phyloP scores from a whole-genome alignment of 2,888 invertebrate genomes.

The Hesperia comma region DNA sequence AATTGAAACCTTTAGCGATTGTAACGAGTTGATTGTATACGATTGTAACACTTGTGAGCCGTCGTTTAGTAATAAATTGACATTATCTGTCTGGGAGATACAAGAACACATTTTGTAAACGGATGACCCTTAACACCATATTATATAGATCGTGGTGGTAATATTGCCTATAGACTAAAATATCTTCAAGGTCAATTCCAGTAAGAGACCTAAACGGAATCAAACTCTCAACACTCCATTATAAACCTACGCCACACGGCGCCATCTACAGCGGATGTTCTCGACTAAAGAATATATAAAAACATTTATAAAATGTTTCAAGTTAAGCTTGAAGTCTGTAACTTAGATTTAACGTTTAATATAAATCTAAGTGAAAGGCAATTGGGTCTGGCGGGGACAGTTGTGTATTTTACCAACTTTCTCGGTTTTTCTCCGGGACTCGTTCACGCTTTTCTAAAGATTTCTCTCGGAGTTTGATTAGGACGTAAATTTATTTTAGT shows the following conservation, averaged over 20 bases:
- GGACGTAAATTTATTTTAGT: not conserved
- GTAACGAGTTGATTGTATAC: not conserved
- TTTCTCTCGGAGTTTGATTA: not conserved
- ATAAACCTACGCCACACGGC: too few species aligned
- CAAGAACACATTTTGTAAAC: too few species aligned
- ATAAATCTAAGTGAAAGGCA: slow-evolving; percentile 13
- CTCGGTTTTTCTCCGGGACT: not conserved
- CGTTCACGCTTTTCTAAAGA: not conserved
- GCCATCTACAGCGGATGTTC: not conserved
- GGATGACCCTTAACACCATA: too few species aligned
- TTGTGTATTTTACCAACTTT: slow-evolving; percentile 1
- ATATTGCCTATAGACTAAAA: too few species aligned
- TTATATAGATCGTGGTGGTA: too few species aligned
- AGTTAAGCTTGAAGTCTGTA: not conserved
- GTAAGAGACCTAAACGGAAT: too few species aligned
- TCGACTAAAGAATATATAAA: not conserved
- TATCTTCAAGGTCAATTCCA: too few species aligned
- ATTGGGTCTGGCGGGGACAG: slow-evolving; percentile 6
- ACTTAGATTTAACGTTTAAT: slow-evolving; percentile 11
- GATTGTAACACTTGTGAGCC: too few species aligned
- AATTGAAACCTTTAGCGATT: not conserved
- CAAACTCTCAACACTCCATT: too few species aligned
- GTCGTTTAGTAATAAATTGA: too few species aligned
- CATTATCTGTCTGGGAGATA: too few species aligned
- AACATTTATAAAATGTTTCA: slow-evolving; percentile 11